These are phyloP conservation scores for Pangasianodon gigas DNA, from an alignment of 2,113 vertebrate species.

Conservation along the genomic window DNA sequence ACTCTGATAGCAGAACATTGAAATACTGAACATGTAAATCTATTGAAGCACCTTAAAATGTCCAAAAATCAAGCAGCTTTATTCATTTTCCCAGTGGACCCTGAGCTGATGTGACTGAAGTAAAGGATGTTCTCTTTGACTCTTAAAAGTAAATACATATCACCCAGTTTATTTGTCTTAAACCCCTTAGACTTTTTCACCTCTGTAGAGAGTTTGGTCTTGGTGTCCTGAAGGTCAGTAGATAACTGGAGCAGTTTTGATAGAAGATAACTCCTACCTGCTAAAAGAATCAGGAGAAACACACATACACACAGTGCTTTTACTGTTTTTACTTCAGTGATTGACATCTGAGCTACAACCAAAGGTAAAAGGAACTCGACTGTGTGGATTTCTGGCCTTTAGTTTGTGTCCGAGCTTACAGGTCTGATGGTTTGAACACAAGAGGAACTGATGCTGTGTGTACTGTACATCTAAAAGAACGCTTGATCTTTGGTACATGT, in stretches of 20 bases:
- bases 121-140: not conserved
- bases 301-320: not conserved
- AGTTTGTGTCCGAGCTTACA: not conserved
- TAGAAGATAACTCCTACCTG: not conserved
- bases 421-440: slow-evolving; percentile 12
- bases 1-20: not conserved
- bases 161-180: not conserved
- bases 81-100: not conserved
- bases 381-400: not conserved
- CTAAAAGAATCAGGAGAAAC: not conserved
- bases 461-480: slow-evolving; percentile 63
- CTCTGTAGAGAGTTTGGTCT: not conserved
- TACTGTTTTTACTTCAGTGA: not conserved
- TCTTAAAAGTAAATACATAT: not conserved
- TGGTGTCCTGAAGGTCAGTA: not conserved
- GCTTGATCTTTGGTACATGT: slow-evolving; percentile 76
- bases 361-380: not conserved
- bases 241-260: slow-evolving; percentile 8
- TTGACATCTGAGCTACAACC: not conserved
- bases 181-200: not conserved
- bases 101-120: not conserved
- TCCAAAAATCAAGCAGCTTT: not conserved
- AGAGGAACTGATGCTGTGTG: slow-evolving; percentile 19
- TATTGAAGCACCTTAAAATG: not conserved
- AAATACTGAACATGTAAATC: not conserved